phyloP scores from a whole-genome alignment of 2,113 vertebrate genomes.

The Onychostruthus taczanowskii region DNA sequence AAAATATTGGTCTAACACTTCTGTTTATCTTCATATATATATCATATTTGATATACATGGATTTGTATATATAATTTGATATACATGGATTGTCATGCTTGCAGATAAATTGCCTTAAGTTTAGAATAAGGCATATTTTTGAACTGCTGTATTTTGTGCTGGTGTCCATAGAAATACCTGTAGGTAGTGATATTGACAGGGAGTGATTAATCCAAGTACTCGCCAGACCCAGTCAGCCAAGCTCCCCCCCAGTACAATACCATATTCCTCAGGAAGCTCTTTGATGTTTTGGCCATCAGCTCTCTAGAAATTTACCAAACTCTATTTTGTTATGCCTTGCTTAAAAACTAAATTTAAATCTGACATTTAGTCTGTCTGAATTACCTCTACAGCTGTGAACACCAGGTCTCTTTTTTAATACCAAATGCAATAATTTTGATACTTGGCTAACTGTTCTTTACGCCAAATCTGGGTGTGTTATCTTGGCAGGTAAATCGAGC shows the following conservation, averaged over 20 bases:
- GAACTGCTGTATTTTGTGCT: neutral
- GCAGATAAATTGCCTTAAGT: neutral
- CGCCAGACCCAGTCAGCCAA: neutral
- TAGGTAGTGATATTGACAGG: neutral
- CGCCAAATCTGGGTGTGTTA: neutral
- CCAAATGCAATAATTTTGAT: neutral
- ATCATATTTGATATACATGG: neutral
- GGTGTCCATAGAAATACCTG: neutral
- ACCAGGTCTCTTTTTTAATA: neutral
- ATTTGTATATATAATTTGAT: conserved; percentile 11
- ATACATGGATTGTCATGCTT: neutral
- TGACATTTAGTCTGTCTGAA: neutral
- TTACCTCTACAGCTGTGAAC: neutral
- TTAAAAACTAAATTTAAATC: neutral
- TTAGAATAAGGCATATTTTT: conserved; percentile 19
- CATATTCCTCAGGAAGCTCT: neutral
- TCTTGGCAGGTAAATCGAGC: neutral
- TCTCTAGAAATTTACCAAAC: neutral
- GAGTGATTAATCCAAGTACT: neutral
- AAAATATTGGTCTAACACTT: conserved; percentile 31
- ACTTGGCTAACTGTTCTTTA: neutral
- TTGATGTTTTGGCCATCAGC: neutral
- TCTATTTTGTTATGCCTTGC: neutral
- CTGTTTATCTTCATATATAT: neutral
- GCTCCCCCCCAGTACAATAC: neutral